A percentile compares a stretch with the other conserved stretches of the same genome.
These are phyloP conservation scores for Aspiorhynchus laticeps DNA, from an alignment of 2,113 vertebrate genomes.

Conservation along the genomic window DNA sequence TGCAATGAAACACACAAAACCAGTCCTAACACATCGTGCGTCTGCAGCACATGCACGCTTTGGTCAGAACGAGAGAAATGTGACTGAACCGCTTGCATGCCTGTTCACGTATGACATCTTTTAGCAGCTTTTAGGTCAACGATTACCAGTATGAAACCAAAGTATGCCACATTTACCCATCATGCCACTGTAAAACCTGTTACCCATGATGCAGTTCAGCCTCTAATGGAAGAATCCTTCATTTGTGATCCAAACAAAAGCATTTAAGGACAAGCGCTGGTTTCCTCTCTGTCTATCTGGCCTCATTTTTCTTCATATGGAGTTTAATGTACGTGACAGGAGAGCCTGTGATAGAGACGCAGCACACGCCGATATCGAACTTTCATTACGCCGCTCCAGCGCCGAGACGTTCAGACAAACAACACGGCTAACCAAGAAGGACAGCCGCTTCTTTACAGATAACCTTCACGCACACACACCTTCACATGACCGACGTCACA, in stretches of 20 bases:
- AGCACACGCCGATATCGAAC: constrained; percentile 56
- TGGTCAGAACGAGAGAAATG: no score
- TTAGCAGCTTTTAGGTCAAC: background rate
- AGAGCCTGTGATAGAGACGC: constrained; percentile 57
- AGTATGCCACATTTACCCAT: background rate
- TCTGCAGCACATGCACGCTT: no score
- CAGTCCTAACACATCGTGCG: no score
- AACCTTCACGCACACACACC: constrained; percentile 62
- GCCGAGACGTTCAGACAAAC: constrained; percentile 66
- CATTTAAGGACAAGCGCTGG: background rate
- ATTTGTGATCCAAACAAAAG: background rate
- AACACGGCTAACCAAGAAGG: constrained; percentile 64
- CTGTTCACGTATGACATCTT: no score
- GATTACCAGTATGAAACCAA: background rate
- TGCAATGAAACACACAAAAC: no score
- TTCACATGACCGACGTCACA: background rate
- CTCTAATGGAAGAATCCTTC: background rate
- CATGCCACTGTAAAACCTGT: background rate
- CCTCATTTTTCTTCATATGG: constrained; percentile 67
- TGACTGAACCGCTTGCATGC: no score
- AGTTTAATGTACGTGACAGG: constrained; percentile 62
- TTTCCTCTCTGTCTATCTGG: background rate
- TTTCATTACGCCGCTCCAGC: constrained; percentile 61
- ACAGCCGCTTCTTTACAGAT: constrained; percentile 67
- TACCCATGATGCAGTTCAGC: background rate